Conservation (phyloP, 2,888 invertebrate species). For the Synergus japonicus region DNA sequence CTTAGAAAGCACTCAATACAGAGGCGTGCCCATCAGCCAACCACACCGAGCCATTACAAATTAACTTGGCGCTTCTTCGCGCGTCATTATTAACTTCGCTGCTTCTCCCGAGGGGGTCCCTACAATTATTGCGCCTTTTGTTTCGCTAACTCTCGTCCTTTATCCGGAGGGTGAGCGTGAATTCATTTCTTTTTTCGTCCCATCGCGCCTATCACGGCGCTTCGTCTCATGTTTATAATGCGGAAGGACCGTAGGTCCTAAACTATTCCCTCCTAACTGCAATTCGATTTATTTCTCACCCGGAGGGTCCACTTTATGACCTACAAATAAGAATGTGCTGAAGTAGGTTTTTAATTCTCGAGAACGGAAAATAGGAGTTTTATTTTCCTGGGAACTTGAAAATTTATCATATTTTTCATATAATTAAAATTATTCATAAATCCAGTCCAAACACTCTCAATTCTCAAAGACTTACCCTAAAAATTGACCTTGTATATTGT, state of each 20-base stretch:
- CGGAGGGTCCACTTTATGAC: constrained; percentile 29
- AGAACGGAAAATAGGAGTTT: no score
- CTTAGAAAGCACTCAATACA: constrained; percentile 65
- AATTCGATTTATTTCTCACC: constrained; percentile 24
- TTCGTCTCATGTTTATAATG: constrained; percentile 51
- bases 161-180: constrained; percentile 32
- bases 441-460: neutral
- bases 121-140: constrained; percentile 57
- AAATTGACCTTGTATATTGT: constrained; percentile 26
- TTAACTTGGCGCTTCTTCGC: constrained; percentile 72
- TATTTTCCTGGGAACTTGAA: no score
- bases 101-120: constrained; percentile 53
- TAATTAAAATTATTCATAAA: neutral
- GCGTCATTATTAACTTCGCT: constrained; percentile 67
- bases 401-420: no score
- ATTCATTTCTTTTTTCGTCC: constrained; percentile 35
- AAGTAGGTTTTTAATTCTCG: no score
- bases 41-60: constrained; percentile 72
- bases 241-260: constrained; percentile 43
- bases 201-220: constrained; percentile 45
- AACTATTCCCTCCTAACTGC: constrained; percentile 31
- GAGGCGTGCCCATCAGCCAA: constrained; percentile 63
- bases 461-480: neutral
- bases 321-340: constrained; percentile 3
- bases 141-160: constrained; percentile 44